These are phyloP conservation scores for Mormyrops attenuatus DNA, from an alignment of 2,797 vertebrate genomes.

Conservation along the genomic window DNA sequence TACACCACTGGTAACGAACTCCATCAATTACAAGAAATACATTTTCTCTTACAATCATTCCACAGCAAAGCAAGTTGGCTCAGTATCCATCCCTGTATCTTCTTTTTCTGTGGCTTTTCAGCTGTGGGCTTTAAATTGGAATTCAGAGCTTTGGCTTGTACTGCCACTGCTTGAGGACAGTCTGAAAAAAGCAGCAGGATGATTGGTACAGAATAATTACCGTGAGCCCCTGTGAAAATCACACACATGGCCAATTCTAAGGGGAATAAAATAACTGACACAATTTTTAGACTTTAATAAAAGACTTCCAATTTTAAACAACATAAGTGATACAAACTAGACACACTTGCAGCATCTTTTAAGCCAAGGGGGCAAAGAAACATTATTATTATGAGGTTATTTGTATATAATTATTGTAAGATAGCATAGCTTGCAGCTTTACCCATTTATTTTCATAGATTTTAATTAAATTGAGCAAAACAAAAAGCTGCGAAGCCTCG, in stretches of 20 bases:
- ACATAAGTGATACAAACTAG: conserved; percentile 12
- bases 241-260: conserved; percentile 5
- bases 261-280: conserved; percentile 14
- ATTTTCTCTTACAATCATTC: not conserved
- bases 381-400: not conserved
- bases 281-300: conserved; percentile 15
- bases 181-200: not conserved
- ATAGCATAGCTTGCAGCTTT: conserved; percentile 4
- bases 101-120: not conserved
- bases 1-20: not conserved
- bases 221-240: not conserved
- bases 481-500: not conserved
- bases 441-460: not conserved
- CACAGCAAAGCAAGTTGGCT: not conserved
- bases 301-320: conserved; percentile 9
- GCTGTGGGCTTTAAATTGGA: not conserved
- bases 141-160: not conserved
- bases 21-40: not conserved
- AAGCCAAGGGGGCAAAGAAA: not conserved
- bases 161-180: not conserved
- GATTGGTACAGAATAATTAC: conserved; percentile 11
- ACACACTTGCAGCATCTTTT: conserved; percentile 4
- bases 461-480: conserved; percentile 5
- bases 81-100: not conserved
- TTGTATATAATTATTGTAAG: conserved; percentile 3